Conservation (phyloP, 2,113 vertebrate species). For the Harpagus bidentatus region DNA sequence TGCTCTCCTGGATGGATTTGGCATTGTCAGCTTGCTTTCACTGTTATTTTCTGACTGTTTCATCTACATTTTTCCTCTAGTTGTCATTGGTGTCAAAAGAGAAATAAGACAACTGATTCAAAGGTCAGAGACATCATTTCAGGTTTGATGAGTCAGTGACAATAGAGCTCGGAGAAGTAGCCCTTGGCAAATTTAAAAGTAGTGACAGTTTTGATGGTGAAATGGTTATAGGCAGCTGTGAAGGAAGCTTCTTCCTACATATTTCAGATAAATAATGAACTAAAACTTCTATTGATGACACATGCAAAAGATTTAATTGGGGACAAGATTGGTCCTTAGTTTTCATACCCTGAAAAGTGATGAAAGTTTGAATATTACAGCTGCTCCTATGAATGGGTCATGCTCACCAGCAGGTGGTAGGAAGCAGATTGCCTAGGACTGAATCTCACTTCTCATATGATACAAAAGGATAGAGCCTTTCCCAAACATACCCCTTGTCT, state of each 20-base stretch:
- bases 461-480: not conserved
- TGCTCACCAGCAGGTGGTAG: not conserved
- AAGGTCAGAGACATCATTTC: constrained; percentile 59
- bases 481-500: not conserved
- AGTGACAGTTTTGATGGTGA: not conserved
- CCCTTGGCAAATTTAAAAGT: not conserved
- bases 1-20: constrained; percentile 12
- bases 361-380: not conserved
- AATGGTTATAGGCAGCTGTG: not conserved
- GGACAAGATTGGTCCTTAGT: not conserved
- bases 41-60: constrained; percentile 32
- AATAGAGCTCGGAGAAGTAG: not conserved
- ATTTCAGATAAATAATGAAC: not conserved
- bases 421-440: fast-evolving
- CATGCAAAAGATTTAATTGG: not conserved
- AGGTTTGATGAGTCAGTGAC: constrained; percentile 59
- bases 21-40: constrained; percentile 15
- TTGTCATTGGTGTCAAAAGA: constrained; percentile 59
- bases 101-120: constrained; percentile 49
- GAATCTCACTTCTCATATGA: not conserved
- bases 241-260: not conserved
- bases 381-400: not conserved
- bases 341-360: not conserved
- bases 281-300: not conserved
- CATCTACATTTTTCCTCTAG: constrained; percentile 26